These are phyloP conservation scores for Drosophila colorata DNA, from an alignment of 2,888 invertebrate species.

Conservation along the genomic window DNA sequence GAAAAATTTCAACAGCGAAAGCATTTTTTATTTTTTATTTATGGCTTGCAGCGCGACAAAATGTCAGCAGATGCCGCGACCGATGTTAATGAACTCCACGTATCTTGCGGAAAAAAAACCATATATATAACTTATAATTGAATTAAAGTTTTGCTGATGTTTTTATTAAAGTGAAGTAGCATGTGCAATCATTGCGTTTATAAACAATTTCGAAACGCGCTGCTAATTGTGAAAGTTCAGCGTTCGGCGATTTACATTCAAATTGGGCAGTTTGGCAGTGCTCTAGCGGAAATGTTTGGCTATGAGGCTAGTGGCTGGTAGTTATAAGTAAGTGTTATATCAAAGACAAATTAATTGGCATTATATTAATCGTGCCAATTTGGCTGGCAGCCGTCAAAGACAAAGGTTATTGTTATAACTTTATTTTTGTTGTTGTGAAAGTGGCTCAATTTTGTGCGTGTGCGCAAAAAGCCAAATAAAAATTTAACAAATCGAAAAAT, in stretches of 20 bases:
- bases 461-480: conserved; percentile 7
- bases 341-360: conserved; percentile 55
- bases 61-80: conserved; percentile 30
- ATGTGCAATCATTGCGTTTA: conserved; percentile 22
- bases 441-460: conserved; percentile 49
- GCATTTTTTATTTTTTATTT: conserved; percentile 27
- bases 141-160: conserved; percentile 36
- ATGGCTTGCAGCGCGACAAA: conserved; percentile 31
- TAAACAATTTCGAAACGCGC: conserved; percentile 32
- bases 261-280: conserved; percentile 27
- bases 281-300: conserved; percentile 3
- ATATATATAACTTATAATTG: conserved; percentile 35
- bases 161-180: conserved; percentile 21
- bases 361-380: conserved; percentile 64
- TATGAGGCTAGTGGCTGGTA: conserved; percentile 10
- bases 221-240: conserved; percentile 58
- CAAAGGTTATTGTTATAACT: conserved; percentile 36
- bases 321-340: conserved; percentile 18
- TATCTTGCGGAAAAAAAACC: conserved; percentile 26
- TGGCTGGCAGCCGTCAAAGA: conserved; percentile 17
- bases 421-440: conserved; percentile 52
- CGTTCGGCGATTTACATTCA: conserved; percentile 36
- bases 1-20: conserved; percentile 45
- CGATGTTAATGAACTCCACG: conserved; percentile 51
- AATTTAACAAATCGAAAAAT: conserved; percentile 28